Evolutionary conservation across 2,797 vertebrate species (phyloP), one percentile per base, ranked within the genome.

Genomic region (Oreochromis mossambicus): DNA sequence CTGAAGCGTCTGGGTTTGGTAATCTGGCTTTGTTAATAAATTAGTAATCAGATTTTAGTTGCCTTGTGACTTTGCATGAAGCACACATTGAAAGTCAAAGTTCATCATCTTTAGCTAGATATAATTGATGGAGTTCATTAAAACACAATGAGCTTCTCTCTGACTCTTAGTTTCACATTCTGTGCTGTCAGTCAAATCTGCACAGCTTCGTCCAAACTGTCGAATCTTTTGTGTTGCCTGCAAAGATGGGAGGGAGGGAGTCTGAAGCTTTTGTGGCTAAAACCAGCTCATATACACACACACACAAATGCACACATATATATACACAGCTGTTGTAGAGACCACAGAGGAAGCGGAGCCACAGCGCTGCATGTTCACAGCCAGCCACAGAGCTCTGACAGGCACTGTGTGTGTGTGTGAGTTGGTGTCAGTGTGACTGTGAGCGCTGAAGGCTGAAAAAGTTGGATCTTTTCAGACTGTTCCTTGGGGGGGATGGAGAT

Each of bases 261-360:
- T 21, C 77, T 80, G 81, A 83, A 81, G 88, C 54, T 88, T 92
- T 84, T 89, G 32, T 75, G 81, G 80, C 83, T 88, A 48, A 78
- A 82, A 77, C 87, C 79, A 86, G 14, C 54, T 5, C 85, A 36
- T 24, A 43, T n/a, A 36, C 26, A 19, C 78, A 15, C 26, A 17
- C 78, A 15, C 48, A 51, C 48, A 78, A 43, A 7, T 26, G 41
- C 55, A 38, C 82, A 2, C 70, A 82, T 68, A 79, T 55, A 26
- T 63, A 89, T 90, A 88, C 91, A 91, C 92, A 94, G 93, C 94
- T 95, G 94, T 92, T 94, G 80, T 89, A 54, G 87, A 84, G 86
- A 92, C 92, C 93, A 89, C 92, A 94, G 91, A 94, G 92, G 92
- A 95, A 93, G 92, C 92, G 78, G 82, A 91, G 79, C 86, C 78